Evolutionary conservation across 2,113 vertebrate genomes (phyloP), one percentile per base, ranked within the genome.

Genomic region (Hippopotamus amphibius): DNA sequence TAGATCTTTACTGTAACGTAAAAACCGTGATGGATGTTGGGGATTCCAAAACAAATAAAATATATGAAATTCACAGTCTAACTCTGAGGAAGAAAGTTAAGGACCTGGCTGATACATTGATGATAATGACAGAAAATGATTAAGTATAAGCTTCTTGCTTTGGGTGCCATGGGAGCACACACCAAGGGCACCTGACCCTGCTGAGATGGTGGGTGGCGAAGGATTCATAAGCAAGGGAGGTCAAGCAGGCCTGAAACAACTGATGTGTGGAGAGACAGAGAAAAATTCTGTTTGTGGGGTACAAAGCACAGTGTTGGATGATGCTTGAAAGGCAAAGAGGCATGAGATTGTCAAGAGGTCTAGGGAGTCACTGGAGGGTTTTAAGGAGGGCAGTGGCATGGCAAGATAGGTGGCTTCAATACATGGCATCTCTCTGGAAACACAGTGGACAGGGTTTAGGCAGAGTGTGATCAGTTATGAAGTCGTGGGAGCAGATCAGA

Each of bases 1-100:
- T 68, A 24, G 24, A 69, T 82, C 50, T 69, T 82, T 76, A 72
- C 16, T 68, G 66, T 50, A 55, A 93, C 41, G 28, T 77, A 91
- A 61, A 87, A 88, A 48, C 79, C 41, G 43, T 48, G 46, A 7
- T 59, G 68, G 16, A 72, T 93, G 33, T 16, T 89, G 50, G n/a
- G 72, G 19, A 85, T 76, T 94, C 50, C 85, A 89, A 96, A 43
- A 57, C 43, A 95, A 84, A 50, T 53, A 86, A 74, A 77, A 77
- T 19, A 89, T 4, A 50, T 50, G 57, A 86, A 97, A 53, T 71
- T 68, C 79, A 96, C 5, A 83, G 33, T 10, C 22, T 76, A 87
- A 87, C 5, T 65, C 26, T 90, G 50, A 90, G n/a, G 24, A 41
- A 66, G 53, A 24, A 66, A 77, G 48, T 19, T 59, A 43, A 71